phyloP scores from a whole-genome alignment of 2,888 invertebrate genomes.

The Nymphalis polychloros region DNA sequence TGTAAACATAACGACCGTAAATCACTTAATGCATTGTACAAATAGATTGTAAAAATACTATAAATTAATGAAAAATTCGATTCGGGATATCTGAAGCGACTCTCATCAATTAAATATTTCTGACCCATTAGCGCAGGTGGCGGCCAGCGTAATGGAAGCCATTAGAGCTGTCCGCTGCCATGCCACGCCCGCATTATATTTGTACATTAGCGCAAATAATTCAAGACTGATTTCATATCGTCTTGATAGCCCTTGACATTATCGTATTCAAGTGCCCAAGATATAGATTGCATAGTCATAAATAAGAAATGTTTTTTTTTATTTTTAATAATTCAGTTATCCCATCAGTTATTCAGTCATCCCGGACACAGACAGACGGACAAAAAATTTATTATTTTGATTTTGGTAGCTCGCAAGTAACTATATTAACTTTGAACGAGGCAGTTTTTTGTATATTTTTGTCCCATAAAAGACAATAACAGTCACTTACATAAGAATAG shows the following conservation, averaged over 20 bases:
- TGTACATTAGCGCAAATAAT: constrained; percentile 51
- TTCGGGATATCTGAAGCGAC: constrained; percentile 61
- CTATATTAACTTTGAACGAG: too few species aligned
- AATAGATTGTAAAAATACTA: constrained; percentile 47
- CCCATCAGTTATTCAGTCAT: too few species aligned
- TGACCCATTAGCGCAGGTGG: constrained; percentile 78
- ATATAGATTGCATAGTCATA: too few species aligned
- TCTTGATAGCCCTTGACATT: constrained; percentile 9
- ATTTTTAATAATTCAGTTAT: too few species aligned
- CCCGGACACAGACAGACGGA: too few species aligned
- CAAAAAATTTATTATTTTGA: too few species aligned
- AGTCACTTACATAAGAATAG: too few species aligned
- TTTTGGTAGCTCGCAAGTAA: too few species aligned
- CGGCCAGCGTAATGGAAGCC: constrained; percentile 74
- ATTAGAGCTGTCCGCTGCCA: constrained; percentile 62
- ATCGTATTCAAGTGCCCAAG: too few species aligned
- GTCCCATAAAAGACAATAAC: too few species aligned
- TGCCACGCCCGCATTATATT: constrained; percentile 53
- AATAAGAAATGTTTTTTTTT: too few species aligned
- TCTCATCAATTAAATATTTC: constrained; percentile 79
- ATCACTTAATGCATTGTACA: constrained; percentile 21
- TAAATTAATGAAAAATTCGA: constrained; percentile 66
- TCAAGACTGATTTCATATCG: constrained; percentile 19
- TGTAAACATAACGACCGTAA: not conserved
- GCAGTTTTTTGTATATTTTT: too few species aligned